Evolutionary conservation across 1,140 invertebrate species (phyloP), one percentile per base, ranked within the genome.

Genomic region (Magallana angulata): DNA sequence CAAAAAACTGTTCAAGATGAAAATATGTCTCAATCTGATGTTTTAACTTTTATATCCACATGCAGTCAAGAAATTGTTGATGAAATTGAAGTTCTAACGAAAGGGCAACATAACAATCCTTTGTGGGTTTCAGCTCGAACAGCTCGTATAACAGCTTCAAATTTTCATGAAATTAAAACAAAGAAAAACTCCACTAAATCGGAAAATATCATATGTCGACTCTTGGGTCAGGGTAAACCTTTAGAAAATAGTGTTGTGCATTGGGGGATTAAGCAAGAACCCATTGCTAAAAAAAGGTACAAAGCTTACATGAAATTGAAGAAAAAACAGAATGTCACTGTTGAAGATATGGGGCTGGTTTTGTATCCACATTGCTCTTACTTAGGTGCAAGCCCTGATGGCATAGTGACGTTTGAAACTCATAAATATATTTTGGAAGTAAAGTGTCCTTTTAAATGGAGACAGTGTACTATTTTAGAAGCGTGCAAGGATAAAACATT

Each of bases 61-160:
- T 57, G 82, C 58, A 84, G 24, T 58, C 56, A 68, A n/a, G 80
- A 83, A 36, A 16, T 76, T 1, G 7, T 59, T 6, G 58, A 56
- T 16, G 36, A 83, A 83, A 83, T 83, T 87, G 86, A 87, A 30
- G 62, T 24, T 18, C 9, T 36, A 48, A 88, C 83, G 7, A 88
- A 48, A 68, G 87, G 87, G 7, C 83, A 88, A 82, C 8, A 24
- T 64, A 83, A 62, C n/a, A 85, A 85, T 64, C 16, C 64, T 16
- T 57, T 85, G 18, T 88, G 83, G 83, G 14, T n/a, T 60, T 8
- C 62, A 76, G 59, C 60, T 8, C 36, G 82, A 76, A 24, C 12
- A 36, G 8, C 24, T 18, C 62, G 87, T 11, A 36, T 88, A 24
- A 88, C 87, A 57, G 57, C 57, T 62, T 85, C 87, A 59, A 85